Conservation (phyloP, 2,888 invertebrate genomes). For the Agapostemon virescens region DNA sequence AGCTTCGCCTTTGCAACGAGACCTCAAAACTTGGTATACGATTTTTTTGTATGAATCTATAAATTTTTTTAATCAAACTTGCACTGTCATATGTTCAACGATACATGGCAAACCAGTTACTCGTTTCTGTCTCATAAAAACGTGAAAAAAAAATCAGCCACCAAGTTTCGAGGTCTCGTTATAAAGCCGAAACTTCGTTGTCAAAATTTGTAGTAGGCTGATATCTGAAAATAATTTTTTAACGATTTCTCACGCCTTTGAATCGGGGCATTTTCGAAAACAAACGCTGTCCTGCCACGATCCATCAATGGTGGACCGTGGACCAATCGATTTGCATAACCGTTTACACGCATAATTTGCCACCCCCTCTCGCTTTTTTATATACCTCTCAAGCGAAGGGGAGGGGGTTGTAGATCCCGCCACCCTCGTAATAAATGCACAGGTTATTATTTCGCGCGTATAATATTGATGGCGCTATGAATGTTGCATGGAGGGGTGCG, state of each 20-base stretch:
- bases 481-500: conserved; percentile 77
- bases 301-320: conserved; percentile 55
- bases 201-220: no score
- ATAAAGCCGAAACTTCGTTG: no score
- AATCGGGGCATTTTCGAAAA: not conserved
- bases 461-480: conserved; percentile 80
- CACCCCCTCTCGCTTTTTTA: conserved; percentile 47
- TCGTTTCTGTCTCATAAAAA: no score
- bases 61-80: no score
- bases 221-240: not conserved
- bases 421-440: conserved; percentile 77
- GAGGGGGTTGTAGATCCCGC: conserved; percentile 12
- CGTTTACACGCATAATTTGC: conserved; percentile 76
- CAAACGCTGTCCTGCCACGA: not conserved
- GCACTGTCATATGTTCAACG: no score
- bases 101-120: no score
- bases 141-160: no score
- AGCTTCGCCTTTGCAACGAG: no score
- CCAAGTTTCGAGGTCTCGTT: no score
- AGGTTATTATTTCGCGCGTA: conserved; percentile 80
- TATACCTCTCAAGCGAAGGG: conserved; percentile 18
- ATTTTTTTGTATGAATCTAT: no score
- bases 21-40: no score
- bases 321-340: conserved; percentile 73
- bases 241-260: not conserved